Percentiles rank a stretch among this genome's conserved stretches.
These are phyloP conservation scores for Batillaria attramentaria DNA, from an alignment of 1,140 invertebrate genomes.

Conservation along the genomic window DNA sequence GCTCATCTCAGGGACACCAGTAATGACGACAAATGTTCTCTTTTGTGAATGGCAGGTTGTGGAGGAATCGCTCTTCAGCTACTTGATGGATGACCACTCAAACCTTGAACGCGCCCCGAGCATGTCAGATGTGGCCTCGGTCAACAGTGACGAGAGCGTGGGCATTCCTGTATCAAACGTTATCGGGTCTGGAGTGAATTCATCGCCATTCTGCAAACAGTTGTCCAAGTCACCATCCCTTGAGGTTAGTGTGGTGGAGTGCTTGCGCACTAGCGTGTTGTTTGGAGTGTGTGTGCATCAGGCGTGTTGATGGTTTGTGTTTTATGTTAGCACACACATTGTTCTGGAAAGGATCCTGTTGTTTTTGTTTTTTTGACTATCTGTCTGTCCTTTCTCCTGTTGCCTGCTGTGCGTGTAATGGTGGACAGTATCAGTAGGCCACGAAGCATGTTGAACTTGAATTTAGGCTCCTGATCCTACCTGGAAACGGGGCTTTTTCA, in stretches of 20 bases:
- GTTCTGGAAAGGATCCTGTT: no score
- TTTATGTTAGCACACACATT: no score
- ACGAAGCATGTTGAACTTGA: no score
- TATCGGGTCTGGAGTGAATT: constrained; percentile 13
- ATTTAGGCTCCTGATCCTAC: no score
- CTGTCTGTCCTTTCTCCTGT: no score
- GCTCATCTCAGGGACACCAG: not conserved
- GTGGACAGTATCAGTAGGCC: no score
- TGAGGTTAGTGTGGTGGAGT: constrained; percentile 34
- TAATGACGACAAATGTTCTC: not conserved
- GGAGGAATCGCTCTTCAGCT: constrained; percentile 45
- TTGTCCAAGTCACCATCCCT: constrained; percentile 60
- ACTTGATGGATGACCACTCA: constrained; percentile 40
- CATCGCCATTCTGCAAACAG: constrained; percentile 31
- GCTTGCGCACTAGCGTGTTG: no score
- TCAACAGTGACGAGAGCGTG: constrained; percentile 63
- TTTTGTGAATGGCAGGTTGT: constrained; percentile 36
- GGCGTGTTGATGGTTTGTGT: no score
- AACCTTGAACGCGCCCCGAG: constrained; percentile 52
- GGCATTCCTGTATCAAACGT: constrained; percentile 32
- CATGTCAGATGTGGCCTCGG: constrained; percentile 63
- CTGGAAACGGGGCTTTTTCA: no score
- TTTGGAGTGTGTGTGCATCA: no score
- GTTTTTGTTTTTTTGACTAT: no score
- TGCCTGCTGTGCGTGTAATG: no score